Base-by-base conservation (phyloP, 2,888 invertebrate species). In the Macrophya alboannulata region DNA sequence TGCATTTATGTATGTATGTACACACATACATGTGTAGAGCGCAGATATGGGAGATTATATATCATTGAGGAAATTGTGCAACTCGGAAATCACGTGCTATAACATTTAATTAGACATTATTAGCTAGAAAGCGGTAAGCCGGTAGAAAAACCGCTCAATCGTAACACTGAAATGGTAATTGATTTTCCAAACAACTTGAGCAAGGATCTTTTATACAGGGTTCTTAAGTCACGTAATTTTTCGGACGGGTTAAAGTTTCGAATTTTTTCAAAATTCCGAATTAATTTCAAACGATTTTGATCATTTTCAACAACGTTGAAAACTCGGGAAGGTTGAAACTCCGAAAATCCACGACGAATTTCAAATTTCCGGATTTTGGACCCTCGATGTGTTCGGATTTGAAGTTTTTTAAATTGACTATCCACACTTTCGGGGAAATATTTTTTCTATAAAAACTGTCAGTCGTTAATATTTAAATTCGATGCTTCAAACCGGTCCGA, bases 71-170 rank as follows among this genome's bases (percentile, higher is more conserved):
- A 84, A 45, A 76, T 62, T 72, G 62, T 74, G 68, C 55, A 72
- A 84, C 71, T 48, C 71, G 37, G 82, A 51, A 43, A 45, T 43
- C 65, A 59, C 40, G n/a, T 45, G 81, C 45, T 85, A 55, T 25
- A 62, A 59, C 37, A 45, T 84, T 43, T 83, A 85, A 74, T 85
- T 79, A 59, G 59, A 40, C 31, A 48, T 85, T 40, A 84, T n/a
- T 59, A 62, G 37, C 31, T 85, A 68, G 68, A 65, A 51, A 55
- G 43, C 31, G 48, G 84, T 12, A 31, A 51, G 81, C 1, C 62
- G 37, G 62, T 43, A 62, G 31, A 40, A 45, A 76, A 43, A 51
- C 15, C 81, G 81, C 62, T 81, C 43, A 15, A 79, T 79, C 79
- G 55, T 37, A 55, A 55, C 31, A 31, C 79, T 51, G 6, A 40